Evolutionary conservation across 1,140 invertebrate genomes (phyloP).

Genomic region (Ostrea denselamellosa): DNA sequence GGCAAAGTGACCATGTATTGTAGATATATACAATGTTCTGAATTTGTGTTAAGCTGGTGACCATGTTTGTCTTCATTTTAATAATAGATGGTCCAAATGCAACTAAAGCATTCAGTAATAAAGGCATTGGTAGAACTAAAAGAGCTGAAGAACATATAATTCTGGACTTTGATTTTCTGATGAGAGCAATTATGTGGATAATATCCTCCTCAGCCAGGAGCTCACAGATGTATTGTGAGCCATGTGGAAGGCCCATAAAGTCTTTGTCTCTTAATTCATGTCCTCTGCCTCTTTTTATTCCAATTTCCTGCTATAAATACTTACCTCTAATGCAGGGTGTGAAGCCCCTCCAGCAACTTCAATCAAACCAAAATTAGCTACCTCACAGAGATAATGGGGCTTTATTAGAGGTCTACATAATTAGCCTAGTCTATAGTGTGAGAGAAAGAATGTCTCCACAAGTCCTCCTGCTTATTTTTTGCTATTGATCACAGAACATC

Average conservation of each 20-base stretch:
- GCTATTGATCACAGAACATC: constrained; percentile 8
- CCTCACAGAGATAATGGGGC: background rate
- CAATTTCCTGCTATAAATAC: background rate
- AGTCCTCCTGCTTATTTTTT: background rate
- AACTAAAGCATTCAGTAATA: too few relatives aligned
- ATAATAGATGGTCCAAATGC: too few relatives aligned
- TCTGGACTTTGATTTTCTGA: background rate
- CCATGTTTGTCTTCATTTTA: too few relatives aligned
- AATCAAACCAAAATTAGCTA: constrained; percentile 2
- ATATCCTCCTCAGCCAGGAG: background rate
- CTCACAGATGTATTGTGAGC: background rate
- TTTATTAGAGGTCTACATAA: constrained; percentile 36
- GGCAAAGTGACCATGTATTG: too few relatives aligned
- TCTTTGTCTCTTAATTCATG: background rate
- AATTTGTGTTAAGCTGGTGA: too few relatives aligned
- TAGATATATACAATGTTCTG: too few relatives aligned
- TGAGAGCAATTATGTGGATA: background rate
- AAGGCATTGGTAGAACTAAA: too few relatives aligned
- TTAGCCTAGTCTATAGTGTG: constrained; percentile 6
- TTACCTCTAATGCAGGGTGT: background rate
- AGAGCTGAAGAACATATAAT: background rate
- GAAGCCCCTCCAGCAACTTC: constrained; percentile 5
- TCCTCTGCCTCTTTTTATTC: background rate
- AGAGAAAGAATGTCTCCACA: background rate
- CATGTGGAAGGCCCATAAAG: background rate